A percentile compares a stretch with the other conserved stretches of the same genome.
phyloP scores from a whole-genome alignment of 2,797 vertebrate species.

The Poecile montanus region DNA sequence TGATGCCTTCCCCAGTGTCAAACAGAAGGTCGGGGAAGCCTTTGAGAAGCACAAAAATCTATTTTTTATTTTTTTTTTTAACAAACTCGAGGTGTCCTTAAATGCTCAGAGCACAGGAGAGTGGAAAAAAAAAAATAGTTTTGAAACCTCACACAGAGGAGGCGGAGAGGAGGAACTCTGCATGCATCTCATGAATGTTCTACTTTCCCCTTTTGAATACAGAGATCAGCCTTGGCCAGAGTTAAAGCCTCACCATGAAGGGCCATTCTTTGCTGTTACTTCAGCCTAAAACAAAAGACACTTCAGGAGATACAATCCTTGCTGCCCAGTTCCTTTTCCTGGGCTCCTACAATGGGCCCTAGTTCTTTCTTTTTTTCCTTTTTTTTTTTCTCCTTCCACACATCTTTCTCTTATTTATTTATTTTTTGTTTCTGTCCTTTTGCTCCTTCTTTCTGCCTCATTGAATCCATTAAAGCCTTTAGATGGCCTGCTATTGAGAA shows the following conservation, averaged over 20 bases:
- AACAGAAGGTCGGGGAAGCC: conserved; percentile 75
- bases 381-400: conserved; percentile 66
- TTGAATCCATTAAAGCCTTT: conserved; percentile 84
- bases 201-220: conserved; percentile 91
- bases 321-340: conserved; percentile 83
- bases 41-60: conserved; percentile 64
- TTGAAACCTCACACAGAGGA: conserved; percentile 73
- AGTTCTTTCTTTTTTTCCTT: conserved; percentile 69
- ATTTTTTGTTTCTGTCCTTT: conserved; percentile 64
- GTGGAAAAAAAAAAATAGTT: conserved; percentile 49
- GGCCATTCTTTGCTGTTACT: conserved; percentile 86
- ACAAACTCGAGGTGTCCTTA: conserved; percentile 73
- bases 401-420: conserved; percentile 74
- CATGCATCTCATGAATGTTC: conserved; percentile 96
- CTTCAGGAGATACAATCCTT: conserved; percentile 88
- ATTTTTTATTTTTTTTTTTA: neutral
- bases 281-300: conserved; percentile 88
- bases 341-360: conserved; percentile 80
- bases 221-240: conserved; percentile 88
- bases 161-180: conserved; percentile 80
- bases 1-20: neutral
- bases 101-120: conserved; percentile 65
- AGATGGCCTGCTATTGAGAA: conserved; percentile 77
- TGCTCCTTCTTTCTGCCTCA: conserved; percentile 82
- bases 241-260: conserved; percentile 86